Evolutionary conservation across 1,140 invertebrate species (phyloP).

Genomic region (Procambarus clarkii): DNA sequence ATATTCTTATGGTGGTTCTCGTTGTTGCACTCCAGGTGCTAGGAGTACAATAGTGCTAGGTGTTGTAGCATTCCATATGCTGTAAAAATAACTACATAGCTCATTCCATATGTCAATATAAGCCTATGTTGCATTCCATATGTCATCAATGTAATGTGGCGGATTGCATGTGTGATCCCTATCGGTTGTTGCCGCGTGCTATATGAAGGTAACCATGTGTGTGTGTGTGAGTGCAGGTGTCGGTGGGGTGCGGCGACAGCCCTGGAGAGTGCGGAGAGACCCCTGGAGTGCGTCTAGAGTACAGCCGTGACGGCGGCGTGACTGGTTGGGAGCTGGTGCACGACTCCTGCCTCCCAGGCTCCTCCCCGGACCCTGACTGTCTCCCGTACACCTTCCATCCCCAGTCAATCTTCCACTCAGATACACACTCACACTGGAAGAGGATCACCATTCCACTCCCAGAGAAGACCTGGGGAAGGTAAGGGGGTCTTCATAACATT

Average conservation of each 20-base stretch:
- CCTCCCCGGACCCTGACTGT: conserved; percentile 74
- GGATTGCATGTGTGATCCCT: too few species aligned
- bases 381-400: conserved; percentile 75
- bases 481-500: not conserved
- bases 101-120: too few species aligned
- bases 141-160: too few species aligned
- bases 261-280: conserved; percentile 72
- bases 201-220: not conserved
- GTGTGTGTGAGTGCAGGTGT: not conserved
- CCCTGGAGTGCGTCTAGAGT: conserved; percentile 74
- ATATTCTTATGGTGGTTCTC: too few species aligned
- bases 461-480: conserved; percentile 77
- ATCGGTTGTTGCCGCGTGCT: too few species aligned
- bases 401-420: conserved; percentile 75
- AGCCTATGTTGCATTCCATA: too few species aligned
- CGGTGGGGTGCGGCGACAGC: conserved; percentile 75
- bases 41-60: too few species aligned
- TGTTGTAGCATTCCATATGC: too few species aligned
- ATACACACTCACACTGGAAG: conserved; percentile 75
- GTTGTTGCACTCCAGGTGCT: too few species aligned
- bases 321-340: conserved; percentile 76
- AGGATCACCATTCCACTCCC: conserved; percentile 76
- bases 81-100: too few species aligned
- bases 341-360: conserved; percentile 75
- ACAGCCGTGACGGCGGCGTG: conserved; percentile 73